Percentiles rank a stretch among this genome's conserved stretches.
Evolutionary conservation across 2,888 invertebrate species (phyloP).

Genomic region (Lycia hirtaria): DNA sequence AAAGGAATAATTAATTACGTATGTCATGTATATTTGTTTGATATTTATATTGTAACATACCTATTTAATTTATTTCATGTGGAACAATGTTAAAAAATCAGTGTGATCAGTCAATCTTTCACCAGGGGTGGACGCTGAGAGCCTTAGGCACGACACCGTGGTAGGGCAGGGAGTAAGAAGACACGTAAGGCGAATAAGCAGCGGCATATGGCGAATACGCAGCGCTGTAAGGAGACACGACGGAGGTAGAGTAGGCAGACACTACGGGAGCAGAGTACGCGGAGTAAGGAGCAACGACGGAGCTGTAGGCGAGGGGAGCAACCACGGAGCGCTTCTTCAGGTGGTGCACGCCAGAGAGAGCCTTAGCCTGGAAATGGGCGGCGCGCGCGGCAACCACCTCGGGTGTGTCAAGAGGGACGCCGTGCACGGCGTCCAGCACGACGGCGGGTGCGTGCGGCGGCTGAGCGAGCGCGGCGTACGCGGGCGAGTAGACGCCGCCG

Average conservation of each 20-base stretch:
- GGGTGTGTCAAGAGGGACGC: conserved; percentile 80
- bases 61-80: too few relatives aligned
- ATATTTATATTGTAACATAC: too few relatives aligned
- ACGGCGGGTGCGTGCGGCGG: conserved; percentile 75
- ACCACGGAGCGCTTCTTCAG: conserved; percentile 70
- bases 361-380: conserved; percentile 77
- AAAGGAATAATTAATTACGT: too few relatives aligned
- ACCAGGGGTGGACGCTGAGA: conserved; percentile 54
- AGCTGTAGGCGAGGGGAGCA: conserved; percentile 51
- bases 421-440: conserved; percentile 72
- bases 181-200: too few relatives aligned
- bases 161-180: conserved; percentile 39
- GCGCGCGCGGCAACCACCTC: conserved; percentile 80
- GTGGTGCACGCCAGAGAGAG: conserved; percentile 69
- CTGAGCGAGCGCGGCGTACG: conserved; percentile 55
- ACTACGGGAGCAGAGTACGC: conserved; percentile 34
- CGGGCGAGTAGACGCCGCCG: background rate
- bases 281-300: conserved; percentile 42
- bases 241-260: conserved; percentile 27
- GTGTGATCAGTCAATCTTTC: conserved; percentile 27
- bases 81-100: background rate
- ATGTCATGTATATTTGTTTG: too few relatives aligned
- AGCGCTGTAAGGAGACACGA: conserved; percentile 30
- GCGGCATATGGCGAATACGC: too few relatives aligned
- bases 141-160: conserved; percentile 48